Percentiles rank a stretch among this genome's conserved stretches.
Conservation (phyloP, 1,140 invertebrate genomes). For the Bombus fervidus region DNA sequence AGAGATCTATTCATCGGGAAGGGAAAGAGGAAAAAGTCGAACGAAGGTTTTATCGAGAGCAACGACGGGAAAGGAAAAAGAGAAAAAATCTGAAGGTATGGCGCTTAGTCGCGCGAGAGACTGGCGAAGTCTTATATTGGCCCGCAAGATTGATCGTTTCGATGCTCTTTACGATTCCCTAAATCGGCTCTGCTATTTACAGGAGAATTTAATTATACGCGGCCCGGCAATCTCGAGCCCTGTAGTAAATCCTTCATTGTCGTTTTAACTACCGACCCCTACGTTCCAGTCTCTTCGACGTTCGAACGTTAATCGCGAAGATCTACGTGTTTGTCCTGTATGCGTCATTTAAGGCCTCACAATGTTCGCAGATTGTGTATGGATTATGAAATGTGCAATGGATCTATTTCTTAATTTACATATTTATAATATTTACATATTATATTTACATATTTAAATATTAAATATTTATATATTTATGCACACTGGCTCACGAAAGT, state of each 20-base stretch:
- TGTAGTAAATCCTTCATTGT: slow-evolving; percentile 28
- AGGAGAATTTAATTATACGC: slow-evolving; percentile 62
- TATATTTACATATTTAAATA: too few species aligned
- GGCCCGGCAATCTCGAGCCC: not conserved
- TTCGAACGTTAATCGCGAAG: not conserved
- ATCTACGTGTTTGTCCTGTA: not conserved
- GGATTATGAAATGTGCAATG: not conserved
- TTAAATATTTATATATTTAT: too few species aligned
- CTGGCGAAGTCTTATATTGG: not conserved
- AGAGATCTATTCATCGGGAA: slow-evolving; percentile 43
- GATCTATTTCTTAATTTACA: not conserved
- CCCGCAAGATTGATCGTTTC: slow-evolving; percentile 53
- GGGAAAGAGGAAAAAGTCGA: not conserved
- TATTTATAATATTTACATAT: too few species aligned
- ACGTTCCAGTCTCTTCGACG: not conserved
- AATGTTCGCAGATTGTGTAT: not conserved
- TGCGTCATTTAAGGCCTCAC: not conserved
- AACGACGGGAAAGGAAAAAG: not conserved
- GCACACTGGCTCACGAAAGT: too few species aligned
- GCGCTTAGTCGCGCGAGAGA: slow-evolving; percentile 15
- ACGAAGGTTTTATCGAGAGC: slow-evolving; percentile 19
- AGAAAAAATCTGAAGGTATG: slow-evolving; percentile 1
- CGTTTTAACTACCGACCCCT: not conserved
- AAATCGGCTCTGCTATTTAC: slow-evolving; percentile 53
- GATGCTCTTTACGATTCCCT: slow-evolving; percentile 36